Evolutionary conservation across 2,113 vertebrate genomes (phyloP).

Genomic region (Myocastor coypus): DNA sequence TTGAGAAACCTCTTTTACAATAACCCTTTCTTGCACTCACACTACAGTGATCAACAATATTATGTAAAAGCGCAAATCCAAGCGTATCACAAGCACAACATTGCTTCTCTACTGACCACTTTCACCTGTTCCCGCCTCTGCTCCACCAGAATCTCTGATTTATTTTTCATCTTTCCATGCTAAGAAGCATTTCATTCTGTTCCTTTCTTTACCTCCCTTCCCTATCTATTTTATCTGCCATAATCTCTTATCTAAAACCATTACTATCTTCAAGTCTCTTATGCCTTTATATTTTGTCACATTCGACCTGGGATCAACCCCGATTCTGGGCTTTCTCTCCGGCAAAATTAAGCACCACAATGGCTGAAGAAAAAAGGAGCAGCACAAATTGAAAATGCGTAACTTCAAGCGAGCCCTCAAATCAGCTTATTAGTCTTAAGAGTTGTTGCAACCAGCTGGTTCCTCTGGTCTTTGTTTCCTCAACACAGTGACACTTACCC

Average conservation of each 20-base stretch:
- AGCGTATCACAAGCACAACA: neutral
- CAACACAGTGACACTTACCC: neutral
- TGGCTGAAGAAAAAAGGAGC: neutral
- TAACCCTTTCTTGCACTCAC: neutral
- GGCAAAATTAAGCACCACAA: neutral
- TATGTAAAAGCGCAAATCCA: neutral
- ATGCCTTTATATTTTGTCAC: neutral
- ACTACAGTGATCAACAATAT: too few species aligned
- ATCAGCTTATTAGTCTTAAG: too few species aligned
- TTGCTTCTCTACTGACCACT: neutral
- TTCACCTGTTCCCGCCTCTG: neutral
- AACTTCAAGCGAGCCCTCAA: neutral
- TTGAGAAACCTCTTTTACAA: neutral
- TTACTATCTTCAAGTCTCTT: neutral
- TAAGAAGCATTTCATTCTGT: neutral
- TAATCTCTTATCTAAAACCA: constrained; percentile 1
- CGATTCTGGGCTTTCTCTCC: neutral
- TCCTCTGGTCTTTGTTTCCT: neutral
- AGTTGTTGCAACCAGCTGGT: neutral
- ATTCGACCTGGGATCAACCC: neutral
- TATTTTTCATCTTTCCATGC: neutral
- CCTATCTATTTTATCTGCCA: neutral
- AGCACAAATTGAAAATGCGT: neutral
- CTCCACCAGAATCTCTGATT: neutral
- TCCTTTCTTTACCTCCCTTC: neutral